A percentile compares a stretch with the other conserved stretches of the same genome.
phyloP scores from a whole-genome alignment of 2,888 invertebrate genomes.

The Boloria selene region DNA sequence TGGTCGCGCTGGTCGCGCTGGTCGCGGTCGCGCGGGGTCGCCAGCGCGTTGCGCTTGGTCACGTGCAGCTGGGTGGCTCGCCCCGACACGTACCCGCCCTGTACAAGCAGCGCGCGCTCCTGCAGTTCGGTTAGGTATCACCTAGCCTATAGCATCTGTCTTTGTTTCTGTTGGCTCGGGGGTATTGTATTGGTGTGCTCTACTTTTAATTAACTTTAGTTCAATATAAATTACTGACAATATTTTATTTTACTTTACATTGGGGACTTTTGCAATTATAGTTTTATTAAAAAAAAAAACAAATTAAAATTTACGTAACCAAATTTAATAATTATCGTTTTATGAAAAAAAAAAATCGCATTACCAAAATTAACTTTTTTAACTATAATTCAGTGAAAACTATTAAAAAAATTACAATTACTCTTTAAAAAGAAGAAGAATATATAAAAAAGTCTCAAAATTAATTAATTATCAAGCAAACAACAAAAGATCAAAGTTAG shows the following conservation, averaged over 20 bases:
- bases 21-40: conserved; percentile 74
- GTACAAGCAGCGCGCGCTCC: conserved; percentile 86
- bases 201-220: too few relatives aligned
- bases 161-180: conserved; percentile 60
- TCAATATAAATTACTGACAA: too few relatives aligned
- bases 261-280: too few relatives aligned
- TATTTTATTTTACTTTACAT: too few relatives aligned
- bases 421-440: not conserved
- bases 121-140: conserved; percentile 78
- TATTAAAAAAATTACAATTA: not conserved
- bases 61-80: conserved; percentile 86
- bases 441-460: not conserved
- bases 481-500: conserved; percentile 20
- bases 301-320: too few relatives aligned
- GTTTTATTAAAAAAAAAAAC: too few relatives aligned
- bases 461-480: not conserved
- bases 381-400: too few relatives aligned
- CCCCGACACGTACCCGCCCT: conserved; percentile 85
- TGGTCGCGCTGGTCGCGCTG: conserved; percentile 84
- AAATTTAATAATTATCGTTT: too few relatives aligned
- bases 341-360: not conserved
- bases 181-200: not conserved
- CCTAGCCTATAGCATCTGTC: conserved; percentile 76
- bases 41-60: conserved; percentile 89
- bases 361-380: not conserved